These are phyloP conservation scores for Beaufortia kweichowensis DNA, from an alignment of 2,113 vertebrate genomes.

Conservation along the genomic window DNA sequence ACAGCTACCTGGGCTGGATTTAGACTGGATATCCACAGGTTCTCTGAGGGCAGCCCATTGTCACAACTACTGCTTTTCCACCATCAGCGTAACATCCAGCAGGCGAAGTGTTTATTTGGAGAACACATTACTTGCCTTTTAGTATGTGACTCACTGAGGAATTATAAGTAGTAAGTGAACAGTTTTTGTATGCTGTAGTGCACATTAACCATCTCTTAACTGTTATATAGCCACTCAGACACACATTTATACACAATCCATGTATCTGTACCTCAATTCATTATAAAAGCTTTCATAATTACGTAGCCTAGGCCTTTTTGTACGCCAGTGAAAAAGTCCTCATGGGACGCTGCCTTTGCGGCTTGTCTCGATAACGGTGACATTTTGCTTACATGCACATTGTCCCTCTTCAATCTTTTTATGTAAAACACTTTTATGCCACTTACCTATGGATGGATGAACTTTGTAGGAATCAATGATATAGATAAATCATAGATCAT, in stretches of 20 bases:
- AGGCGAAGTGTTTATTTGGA: constrained; percentile 32
- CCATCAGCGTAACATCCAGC: constrained; percentile 2
- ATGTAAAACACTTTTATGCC: constrained; percentile 83
- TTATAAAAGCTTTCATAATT: constrained; percentile 24
- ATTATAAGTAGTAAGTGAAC: constrained; percentile 55
- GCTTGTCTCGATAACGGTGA: constrained; percentile 72
- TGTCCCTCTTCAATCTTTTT: constrained; percentile 72
- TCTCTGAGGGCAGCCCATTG: constrained; percentile 71
- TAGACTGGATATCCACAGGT: constrained; percentile 78
- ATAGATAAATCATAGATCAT: constrained; percentile 82
- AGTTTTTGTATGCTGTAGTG: constrained; percentile 43
- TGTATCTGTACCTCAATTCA: background rate
- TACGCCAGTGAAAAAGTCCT: constrained; percentile 72
- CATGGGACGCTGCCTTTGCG: constrained; percentile 70
- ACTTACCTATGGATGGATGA: constrained; percentile 88
- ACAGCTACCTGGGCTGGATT: constrained; percentile 75
- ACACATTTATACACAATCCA: background rate
- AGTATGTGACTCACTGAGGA: constrained; percentile 49
- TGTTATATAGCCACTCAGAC: background rate
- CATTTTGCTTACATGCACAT: constrained; percentile 78
- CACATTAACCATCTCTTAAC: background rate
- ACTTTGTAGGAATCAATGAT: constrained; percentile 85
- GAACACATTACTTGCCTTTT: constrained; percentile 32
- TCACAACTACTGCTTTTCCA: constrained; percentile 58
- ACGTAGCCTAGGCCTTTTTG: constrained; percentile 68